phyloP scores from a whole-genome alignment of 2,797 vertebrate species.

The Acanthurus leucopareius region DNA sequence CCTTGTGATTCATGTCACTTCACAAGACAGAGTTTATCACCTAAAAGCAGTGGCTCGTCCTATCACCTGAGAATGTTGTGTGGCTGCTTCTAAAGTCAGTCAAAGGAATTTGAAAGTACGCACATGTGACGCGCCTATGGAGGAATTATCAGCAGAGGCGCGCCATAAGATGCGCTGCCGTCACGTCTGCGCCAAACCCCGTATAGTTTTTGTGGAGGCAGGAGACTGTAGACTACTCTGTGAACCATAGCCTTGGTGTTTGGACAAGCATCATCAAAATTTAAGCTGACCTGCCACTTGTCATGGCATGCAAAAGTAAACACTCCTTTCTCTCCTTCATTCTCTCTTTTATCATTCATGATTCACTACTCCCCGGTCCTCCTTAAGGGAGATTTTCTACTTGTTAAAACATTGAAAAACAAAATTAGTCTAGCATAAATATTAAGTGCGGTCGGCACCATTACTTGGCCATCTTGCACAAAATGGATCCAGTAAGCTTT shows the following conservation, averaged over 20 bases:
- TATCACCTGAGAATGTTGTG: conserved; percentile 36
- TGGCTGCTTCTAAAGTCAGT: conserved; percentile 23
- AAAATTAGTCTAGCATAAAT: not conserved
- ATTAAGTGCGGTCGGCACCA: not conserved
- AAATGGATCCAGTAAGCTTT: not conserved
- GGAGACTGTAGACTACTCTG: not conserved
- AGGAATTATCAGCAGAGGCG: too few species aligned
- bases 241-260: not conserved
- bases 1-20: not conserved
- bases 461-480: not conserved
- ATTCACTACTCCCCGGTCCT: too few species aligned
- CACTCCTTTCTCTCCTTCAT: not conserved
- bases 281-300: not conserved
- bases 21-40: not conserved
- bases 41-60: not conserved
- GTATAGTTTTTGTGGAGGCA: not conserved
- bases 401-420: conserved; percentile 11
- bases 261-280: not conserved
- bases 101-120: conserved; percentile 28
- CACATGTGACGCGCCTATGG: conserved; percentile 13
- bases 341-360: not conserved
- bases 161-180: not conserved
- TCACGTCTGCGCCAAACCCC: not conserved
- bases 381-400: not conserved
- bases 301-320: not conserved